Percentiles rank a stretch among this genome's conserved stretches.
Evolutionary conservation across 1,140 invertebrate genomes (phyloP).

Genomic region (Pachyrhynchus sulphureomaculatus): DNA sequence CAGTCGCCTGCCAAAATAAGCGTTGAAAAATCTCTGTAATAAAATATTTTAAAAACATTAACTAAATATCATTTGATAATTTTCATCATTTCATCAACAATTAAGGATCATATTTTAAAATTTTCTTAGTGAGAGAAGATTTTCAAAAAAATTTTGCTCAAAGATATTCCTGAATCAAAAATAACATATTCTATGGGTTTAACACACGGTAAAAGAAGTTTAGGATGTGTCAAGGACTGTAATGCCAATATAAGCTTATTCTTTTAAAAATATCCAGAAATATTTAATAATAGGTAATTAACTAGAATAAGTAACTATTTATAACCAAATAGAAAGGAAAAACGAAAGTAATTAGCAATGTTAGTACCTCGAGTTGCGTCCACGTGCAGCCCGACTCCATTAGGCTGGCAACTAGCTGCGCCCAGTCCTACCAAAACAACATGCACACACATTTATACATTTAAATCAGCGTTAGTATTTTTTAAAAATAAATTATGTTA

Average conservation of each 20-base stretch:
- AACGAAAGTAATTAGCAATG: constrained; percentile 16
- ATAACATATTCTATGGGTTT: too few species aligned
- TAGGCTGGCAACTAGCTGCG: constrained; percentile 76
- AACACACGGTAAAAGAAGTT: too few species aligned
- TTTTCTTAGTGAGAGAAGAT: too few species aligned
- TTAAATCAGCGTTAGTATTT: not conserved
- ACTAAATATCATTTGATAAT: too few species aligned
- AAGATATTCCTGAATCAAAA: too few species aligned
- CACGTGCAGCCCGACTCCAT: constrained; percentile 74
- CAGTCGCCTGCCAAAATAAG: too few species aligned
- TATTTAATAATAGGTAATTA: not conserved
- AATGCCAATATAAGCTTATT: not conserved
- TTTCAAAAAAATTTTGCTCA: too few species aligned
- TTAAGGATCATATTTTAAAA: too few species aligned
- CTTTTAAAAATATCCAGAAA: not conserved
- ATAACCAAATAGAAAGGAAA: constrained; percentile 4
- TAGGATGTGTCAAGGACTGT: not conserved
- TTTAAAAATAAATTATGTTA: too few species aligned
- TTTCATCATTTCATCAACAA: too few species aligned
- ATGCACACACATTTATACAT: constrained; percentile 32
- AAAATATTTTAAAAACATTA: too few species aligned
- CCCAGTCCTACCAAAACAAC: constrained; percentile 69
- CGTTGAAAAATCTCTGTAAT: too few species aligned
- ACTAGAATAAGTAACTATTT: constrained; percentile 1
- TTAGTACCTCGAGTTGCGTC: constrained; percentile 72